A percentile compares a stretch with the other conserved stretches of the same genome.
Conservation (phyloP, 2,888 invertebrate species). For the Alcis repandata region DNA sequence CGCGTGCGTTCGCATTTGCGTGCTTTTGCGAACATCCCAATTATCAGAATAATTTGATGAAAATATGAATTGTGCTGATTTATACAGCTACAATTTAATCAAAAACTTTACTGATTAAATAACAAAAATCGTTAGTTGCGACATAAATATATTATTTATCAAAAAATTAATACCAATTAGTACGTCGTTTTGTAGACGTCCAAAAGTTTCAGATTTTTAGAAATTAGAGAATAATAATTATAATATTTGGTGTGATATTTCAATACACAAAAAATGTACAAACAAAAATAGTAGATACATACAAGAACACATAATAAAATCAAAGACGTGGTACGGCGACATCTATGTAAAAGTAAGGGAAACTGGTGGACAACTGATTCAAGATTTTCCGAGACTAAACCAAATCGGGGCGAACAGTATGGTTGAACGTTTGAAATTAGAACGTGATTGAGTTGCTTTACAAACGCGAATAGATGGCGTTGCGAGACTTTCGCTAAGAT, state of each 20-base stretch:
- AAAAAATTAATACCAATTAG: too few relatives aligned
- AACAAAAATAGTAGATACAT: too few relatives aligned
- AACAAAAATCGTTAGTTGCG: too few relatives aligned
- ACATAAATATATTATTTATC: too few relatives aligned
- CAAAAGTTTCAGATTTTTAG: too few relatives aligned
- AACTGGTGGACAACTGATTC: slow-evolving; percentile 14
- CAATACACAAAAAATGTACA: too few relatives aligned
- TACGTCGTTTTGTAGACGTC: too few relatives aligned
- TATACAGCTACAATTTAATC: slow-evolving; percentile 8
- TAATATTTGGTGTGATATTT: too few relatives aligned
- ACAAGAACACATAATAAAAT: too few relatives aligned
- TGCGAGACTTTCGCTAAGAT: not conserved
- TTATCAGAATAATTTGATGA: slow-evolving; percentile 44
- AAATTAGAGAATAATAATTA: too few relatives aligned
- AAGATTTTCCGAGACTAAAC: slow-evolving; percentile 15
- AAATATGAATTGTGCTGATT: slow-evolving; percentile 29
- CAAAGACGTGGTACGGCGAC: slow-evolving; percentile 8
- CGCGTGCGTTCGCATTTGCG: slow-evolving; percentile 48
- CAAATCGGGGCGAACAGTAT: not conserved
- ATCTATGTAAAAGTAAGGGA: slow-evolving; percentile 17
- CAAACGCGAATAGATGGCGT: slow-evolving; percentile 4
- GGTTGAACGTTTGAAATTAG: not conserved
- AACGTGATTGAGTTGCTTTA: not conserved
- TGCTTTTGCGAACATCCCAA: slow-evolving; percentile 51
- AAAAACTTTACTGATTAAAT: slow-evolving; percentile 5